These are phyloP conservation scores for Sebastes nivosus DNA, from an alignment of 2,797 vertebrate genomes.

Conservation along the genomic window DNA sequence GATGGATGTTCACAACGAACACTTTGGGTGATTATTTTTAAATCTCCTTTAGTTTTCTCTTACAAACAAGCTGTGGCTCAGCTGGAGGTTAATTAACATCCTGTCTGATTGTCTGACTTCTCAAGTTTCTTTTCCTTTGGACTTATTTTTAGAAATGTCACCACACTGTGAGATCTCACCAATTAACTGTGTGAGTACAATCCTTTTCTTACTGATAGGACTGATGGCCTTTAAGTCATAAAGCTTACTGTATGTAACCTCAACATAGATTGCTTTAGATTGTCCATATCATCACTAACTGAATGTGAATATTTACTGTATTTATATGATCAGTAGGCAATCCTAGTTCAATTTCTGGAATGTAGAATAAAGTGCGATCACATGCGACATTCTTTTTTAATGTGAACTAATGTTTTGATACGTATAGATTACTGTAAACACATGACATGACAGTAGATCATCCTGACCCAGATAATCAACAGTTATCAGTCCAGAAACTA, in stretches of 20 bases:
- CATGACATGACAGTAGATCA: not conserved
- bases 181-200: not conserved
- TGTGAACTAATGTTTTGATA: not conserved
- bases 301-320: not conserved
- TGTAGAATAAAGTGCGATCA: too few species aligned
- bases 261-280: not conserved
- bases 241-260: not conserved
- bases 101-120: not conserved
- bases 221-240: not conserved
- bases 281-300: not conserved
- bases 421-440: not conserved
- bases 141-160: not conserved
- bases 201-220: not conserved
- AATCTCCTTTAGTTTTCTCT: not conserved
- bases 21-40: not conserved
- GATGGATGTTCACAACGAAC: not conserved
- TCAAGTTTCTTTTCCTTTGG: not conserved
- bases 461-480: not conserved
- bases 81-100: not conserved
- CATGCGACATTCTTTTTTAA: too few species aligned
- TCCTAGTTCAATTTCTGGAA: not conserved
- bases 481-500: not conserved
- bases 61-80: not conserved
- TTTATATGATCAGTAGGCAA: not conserved
- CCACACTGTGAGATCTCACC: not conserved